Percentiles rank a stretch among this genome's conserved stretches.
Evolutionary conservation across 2,797 vertebrate species (phyloP).

Genomic region (Bryconaethiops microstoma): DNA sequence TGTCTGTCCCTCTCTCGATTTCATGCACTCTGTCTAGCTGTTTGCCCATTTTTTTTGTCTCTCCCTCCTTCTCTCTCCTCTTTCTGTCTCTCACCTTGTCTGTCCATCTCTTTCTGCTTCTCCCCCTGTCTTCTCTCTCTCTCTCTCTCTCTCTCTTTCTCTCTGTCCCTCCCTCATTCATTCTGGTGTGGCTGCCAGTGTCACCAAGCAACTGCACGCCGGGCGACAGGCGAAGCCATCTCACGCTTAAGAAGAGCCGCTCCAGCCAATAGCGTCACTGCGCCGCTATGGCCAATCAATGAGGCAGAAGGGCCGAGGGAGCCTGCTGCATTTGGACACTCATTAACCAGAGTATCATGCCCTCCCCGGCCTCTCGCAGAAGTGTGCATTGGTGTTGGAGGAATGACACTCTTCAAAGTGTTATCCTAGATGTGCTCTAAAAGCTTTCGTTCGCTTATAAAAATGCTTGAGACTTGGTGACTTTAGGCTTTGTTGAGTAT

Average conservation of each 20-base stretch:
- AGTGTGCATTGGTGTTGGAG: neutral
- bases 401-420: neutral
- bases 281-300: constrained; percentile 39
- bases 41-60: neutral
- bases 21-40: neutral
- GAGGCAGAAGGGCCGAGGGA: constrained; percentile 36
- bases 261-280: constrained; percentile 46
- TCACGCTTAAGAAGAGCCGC: constrained; percentile 44
- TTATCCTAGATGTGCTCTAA: neutral
- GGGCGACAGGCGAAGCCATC: constrained; percentile 55
- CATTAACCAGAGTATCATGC: constrained; percentile 54
- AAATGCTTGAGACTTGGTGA: neutral
- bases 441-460: neutral
- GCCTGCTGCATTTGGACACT: constrained; percentile 50
- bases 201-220: constrained; percentile 65
- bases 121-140: neutral
- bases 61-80: too few relatives aligned
- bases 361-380: constrained; percentile 38
- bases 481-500: neutral
- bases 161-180: constrained; percentile 36
- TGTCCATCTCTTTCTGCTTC: constrained; percentile 6
- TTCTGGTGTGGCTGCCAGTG: constrained; percentile 58
- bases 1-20: neutral
- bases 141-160: constrained; percentile 22
- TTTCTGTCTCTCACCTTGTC: constrained; percentile 4